phyloP scores from a whole-genome alignment of 1,140 invertebrate species.

The Paramacrobiotus metropolitanus region DNA sequence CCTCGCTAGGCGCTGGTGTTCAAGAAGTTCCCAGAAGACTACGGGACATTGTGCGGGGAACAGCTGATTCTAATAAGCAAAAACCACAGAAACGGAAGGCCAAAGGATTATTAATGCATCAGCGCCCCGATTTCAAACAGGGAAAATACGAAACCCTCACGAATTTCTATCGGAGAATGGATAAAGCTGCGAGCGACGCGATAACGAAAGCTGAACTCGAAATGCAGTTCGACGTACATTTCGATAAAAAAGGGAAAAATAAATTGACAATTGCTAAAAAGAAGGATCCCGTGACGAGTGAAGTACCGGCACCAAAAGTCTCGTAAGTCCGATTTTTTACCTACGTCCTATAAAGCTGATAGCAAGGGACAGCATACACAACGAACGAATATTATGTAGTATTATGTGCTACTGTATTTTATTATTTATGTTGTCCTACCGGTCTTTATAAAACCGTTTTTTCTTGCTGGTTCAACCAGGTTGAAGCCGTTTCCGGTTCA shows the following conservation, averaged over 20 bases:
- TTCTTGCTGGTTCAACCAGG: too few relatives aligned
- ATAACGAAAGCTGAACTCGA: slow-evolving; percentile 24
- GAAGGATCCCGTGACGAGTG: slow-evolving; percentile 26
- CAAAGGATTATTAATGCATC: too few relatives aligned
- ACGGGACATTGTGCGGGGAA: slow-evolving; percentile 30
- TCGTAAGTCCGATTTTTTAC: too few relatives aligned
- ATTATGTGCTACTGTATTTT: too few relatives aligned
- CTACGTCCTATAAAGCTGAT: too few relatives aligned
- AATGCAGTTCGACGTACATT: slow-evolving; percentile 29
- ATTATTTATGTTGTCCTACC: too few relatives aligned
- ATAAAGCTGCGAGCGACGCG: slow-evolving; percentile 22
- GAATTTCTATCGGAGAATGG: slow-evolving; percentile 27
- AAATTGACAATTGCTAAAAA: slow-evolving; percentile 25
- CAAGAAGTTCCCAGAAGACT: slow-evolving; percentile 39
- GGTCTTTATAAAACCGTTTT: too few relatives aligned
- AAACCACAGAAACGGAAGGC: slow-evolving; percentile 20
- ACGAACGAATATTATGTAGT: too few relatives aligned
- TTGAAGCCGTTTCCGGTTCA: too few relatives aligned
- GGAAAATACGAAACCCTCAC: slow-evolving; percentile 20
- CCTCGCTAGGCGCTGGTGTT: slow-evolving; percentile 30
- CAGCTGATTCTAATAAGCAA: slow-evolving; percentile 25
- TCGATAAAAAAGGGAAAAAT: slow-evolving; percentile 24
- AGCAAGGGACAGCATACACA: too few relatives aligned
- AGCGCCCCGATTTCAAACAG: not conserved
- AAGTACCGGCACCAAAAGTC: too few relatives aligned